These are phyloP conservation scores for Tetraneura akinire DNA, from an alignment of 1,140 invertebrate species.

Conservation along the genomic window DNA sequence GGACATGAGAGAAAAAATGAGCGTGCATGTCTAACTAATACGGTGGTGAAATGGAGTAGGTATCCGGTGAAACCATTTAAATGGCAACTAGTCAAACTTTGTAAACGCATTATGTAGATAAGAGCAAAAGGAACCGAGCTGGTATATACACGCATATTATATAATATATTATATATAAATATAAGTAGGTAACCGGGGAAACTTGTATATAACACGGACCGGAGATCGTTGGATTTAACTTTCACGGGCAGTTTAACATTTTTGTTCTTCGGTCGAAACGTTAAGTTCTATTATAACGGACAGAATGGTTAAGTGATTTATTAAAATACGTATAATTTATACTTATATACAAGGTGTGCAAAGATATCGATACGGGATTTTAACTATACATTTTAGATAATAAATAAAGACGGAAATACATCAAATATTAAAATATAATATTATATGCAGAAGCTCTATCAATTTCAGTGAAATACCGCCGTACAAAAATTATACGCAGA, in stretches of 20 bases:
- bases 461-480: no score
- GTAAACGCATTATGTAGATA: slow-evolving; percentile 23
- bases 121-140: background rate
- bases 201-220: slow-evolving; percentile 22
- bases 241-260: slow-evolving; percentile 39
- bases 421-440: no score
- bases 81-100: slow-evolving; percentile 18
- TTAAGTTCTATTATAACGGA: background rate
- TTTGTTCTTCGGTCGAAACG: slow-evolving; percentile 25
- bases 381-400: no score
- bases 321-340: background rate
- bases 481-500: no score
- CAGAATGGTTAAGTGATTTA: slow-evolving; percentile 22
- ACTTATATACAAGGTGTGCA: no score
- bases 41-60: background rate
- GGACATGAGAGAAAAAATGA: no score
- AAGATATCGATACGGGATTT: no score
- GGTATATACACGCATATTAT: background rate
- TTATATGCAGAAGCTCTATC: no score
- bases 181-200: background rate
- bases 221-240: slow-evolving; percentile 22
- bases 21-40: no score
- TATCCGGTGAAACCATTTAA: slow-evolving; percentile 16
- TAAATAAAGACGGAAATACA: no score
- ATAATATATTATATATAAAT: background rate